Evolutionary conservation across 1,140 invertebrate species (phyloP).

Genomic region (Phthorimaea operculella): DNA sequence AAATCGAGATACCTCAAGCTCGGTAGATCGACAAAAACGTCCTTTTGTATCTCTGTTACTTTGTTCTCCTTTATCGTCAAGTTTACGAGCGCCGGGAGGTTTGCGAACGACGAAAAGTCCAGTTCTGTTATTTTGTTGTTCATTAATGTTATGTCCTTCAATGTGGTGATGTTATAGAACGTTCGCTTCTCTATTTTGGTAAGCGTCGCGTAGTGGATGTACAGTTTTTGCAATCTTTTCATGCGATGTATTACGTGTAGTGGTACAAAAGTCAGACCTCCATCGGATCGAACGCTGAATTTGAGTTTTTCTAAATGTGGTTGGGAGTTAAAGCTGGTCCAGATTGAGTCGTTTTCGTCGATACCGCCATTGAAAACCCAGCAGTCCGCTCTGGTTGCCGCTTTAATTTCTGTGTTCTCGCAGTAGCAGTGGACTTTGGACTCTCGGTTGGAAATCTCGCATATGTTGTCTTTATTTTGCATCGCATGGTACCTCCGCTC

Average conservation of each 20-base stretch:
- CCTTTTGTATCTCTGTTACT: slow-evolving; percentile 77
- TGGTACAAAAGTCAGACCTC: slow-evolving; percentile 76
- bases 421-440: slow-evolving; percentile 66
- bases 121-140: slow-evolving; percentile 77
- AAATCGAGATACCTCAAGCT: slow-evolving; percentile 74
- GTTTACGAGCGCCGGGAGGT: slow-evolving; percentile 72
- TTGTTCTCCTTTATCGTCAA: slow-evolving; percentile 79
- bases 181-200: slow-evolving; percentile 74
- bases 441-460: slow-evolving; percentile 59
- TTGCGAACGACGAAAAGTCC: slow-evolving; percentile 74
- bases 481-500: slow-evolving; percentile 48
- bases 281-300: slow-evolving; percentile 75
- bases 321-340: slow-evolving; percentile 78
- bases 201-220: slow-evolving; percentile 77
- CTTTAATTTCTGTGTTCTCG: slow-evolving; percentile 51
- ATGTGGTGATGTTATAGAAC: slow-evolving; percentile 75
- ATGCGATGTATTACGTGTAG: slow-evolving; percentile 73
- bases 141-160: slow-evolving; percentile 75
- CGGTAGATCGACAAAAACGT: slow-evolving; percentile 78
- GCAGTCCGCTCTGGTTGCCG: slow-evolving; percentile 66
- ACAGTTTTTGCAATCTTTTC: slow-evolving; percentile 73
- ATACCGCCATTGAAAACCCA: slow-evolving; percentile 75
- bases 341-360: slow-evolving; percentile 72
- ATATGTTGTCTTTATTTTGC: slow-evolving; percentile 57
- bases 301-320: slow-evolving; percentile 73